Evolutionary conservation across 2,113 vertebrate genomes (phyloP).

Genomic region (Halcyon senegalensis): DNA sequence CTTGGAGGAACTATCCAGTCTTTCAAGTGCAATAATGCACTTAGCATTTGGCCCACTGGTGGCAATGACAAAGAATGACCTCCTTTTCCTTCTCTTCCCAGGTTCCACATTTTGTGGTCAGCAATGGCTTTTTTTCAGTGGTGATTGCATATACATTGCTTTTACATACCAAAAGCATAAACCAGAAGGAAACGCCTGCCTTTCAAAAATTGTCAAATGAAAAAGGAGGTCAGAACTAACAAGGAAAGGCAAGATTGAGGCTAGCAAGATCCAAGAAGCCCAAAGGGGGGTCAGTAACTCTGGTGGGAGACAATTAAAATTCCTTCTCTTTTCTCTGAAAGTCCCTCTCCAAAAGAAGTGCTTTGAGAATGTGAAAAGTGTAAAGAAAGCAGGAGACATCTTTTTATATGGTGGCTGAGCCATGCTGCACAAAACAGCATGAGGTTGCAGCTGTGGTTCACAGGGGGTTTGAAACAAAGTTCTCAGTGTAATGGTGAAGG

Average conservation of each 20-base stretch:
- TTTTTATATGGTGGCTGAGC: neutral
- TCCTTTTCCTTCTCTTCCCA: neutral
- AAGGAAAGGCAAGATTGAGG: neutral
- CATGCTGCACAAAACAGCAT: neutral
- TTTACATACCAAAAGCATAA: neutral
- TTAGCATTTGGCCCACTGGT: neutral
- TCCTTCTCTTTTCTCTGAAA: neutral
- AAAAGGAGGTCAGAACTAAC: neutral
- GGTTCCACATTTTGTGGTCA: neutral
- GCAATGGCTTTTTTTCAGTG: neutral
- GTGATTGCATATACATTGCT: neutral
- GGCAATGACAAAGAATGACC: neutral
- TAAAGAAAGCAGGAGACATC: neutral
- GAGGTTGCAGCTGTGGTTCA: neutral
- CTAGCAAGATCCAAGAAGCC: neutral
- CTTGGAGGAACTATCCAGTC: neutral
- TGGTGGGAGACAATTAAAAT: too few relatives aligned
- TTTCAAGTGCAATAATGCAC: neutral
- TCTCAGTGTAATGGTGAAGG: fast-evolving
- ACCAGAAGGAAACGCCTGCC: neutral
- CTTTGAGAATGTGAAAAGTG: neutral
- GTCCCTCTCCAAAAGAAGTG: neutral
- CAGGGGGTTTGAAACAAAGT: neutral
- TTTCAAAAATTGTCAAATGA: neutral
- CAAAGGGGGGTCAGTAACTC: fast-evolving